Base-by-base conservation (phyloP, 2,113 vertebrate genomes). In the Sterrhoptilus dennistouni region DNA sequence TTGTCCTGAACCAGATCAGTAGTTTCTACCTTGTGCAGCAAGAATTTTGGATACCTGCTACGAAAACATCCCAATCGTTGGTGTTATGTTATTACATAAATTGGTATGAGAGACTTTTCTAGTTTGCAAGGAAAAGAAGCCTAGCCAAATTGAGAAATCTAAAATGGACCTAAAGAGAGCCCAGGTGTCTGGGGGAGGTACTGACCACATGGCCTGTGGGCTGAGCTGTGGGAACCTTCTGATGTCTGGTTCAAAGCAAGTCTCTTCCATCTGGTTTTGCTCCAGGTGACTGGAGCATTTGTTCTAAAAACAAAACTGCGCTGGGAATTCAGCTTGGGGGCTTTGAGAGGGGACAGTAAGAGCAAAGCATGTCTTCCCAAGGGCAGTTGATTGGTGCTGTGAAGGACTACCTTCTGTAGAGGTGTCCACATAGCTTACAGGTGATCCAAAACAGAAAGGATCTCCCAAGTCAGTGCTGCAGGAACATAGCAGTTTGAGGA, bases 61-160 rank as follows among this genome's bases (percentile, higher is more conserved):
- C 25, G 21, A 35, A 59, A 85, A 7, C 1, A 0, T 52, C 54
- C 25, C 24, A 0, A 0, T 76, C 5, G 3, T 24, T 88, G 17
- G 15, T 36, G 17, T 64, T 87, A 36, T 1, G 12, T 29, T 84
- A 20, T 11, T 53, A 36, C 10, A 2, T 84, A 18, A 45, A 14
- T 61, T 57, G 17, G 5, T 78, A 14, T 44, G 63, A 49, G 53
- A 35, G 11, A 6, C 8, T 20, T 38, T 49, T 64, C 29, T 49
- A 11, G 18, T 57, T 76, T 25, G n/a, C 15, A 83, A 77, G 49
- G 3, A 36, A 29, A 36, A 65, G 69, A 84, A 53, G 16, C 23
- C 33, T 76, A 91, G 29, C 27, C 3, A 14, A 9, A 45, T n/a
- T 52, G 31, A 61, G 76, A 36, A 82, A 19, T 47, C 14, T 56